Evolutionary conservation across 2,888 invertebrate species (phyloP), one percentile per base, ranked within the genome.

Genomic region (Cheilosia grossa): DNA sequence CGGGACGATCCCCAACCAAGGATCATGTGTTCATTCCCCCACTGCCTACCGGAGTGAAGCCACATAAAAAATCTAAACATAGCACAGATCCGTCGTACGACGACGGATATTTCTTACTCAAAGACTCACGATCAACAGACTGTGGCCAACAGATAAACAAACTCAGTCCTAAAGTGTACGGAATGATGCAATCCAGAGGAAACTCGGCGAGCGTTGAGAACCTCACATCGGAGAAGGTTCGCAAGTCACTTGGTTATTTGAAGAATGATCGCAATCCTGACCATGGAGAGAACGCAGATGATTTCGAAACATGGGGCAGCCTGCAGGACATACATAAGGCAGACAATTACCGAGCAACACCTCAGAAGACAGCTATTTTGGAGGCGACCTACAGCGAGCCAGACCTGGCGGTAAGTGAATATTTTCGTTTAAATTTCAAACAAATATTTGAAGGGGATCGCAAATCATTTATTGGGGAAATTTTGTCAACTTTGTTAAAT

Each of bases 111-210:
- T 63, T 86, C 7, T 51, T 88, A 80, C 49, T 87, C 10, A 88
- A 79, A 89, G 91, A 74, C 75, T 91, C 75, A 44, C 86, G 64
- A 13, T 58, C 56, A 19, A 7, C 21, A 49, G 19, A 21, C 27
- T 10, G 59, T 56, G 4, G 15, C 58, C 51, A 70, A 0, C 87
- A 86, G 4, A 89, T 88, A 0, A 87, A 87, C 87, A 95, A 95
- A 89, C 91, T 95, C 17, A 95, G 95, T 88, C 94, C 95, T 0
- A 95, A 95, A 92, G 95, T 94, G 37, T 95, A 94, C 89, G 93
- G 93, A n/a, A 77, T 82, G 30, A 83, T 78, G 56, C 88, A 93
- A 4, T 90, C 93, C 0, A 81, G 87, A 75, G 86, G 89, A 88
- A 87, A 86, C n/a, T 83, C 89, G 89, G 79, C 88, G 89, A 88